Conservation (phyloP, 1,140 invertebrate species). For the Globodera ellingtonae region DNA sequence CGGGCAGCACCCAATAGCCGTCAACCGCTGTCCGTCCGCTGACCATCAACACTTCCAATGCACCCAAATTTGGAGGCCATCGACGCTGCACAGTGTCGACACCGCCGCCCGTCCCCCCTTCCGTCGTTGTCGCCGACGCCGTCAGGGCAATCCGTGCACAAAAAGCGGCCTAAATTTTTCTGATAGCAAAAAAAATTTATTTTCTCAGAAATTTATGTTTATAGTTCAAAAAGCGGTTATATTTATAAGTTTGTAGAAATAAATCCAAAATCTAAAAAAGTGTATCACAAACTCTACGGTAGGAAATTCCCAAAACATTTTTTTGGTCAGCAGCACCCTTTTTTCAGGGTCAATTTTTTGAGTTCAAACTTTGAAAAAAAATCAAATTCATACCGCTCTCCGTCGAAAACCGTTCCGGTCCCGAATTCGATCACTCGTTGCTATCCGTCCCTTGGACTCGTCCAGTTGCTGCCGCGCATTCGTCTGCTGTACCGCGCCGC, state of each 20-base stretch:
- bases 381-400: slow-evolving; percentile 7
- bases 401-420: slow-evolving; percentile 23
- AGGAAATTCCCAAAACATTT: too few species aligned
- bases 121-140: too few species aligned
- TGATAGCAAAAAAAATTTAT: too few species aligned
- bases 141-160: slow-evolving; percentile 14
- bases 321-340: too few species aligned
- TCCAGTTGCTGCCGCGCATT: too few species aligned
- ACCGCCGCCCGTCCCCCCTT: not conserved
- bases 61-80: slow-evolving; percentile 14
- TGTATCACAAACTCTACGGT: too few species aligned
- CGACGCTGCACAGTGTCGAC: not conserved
- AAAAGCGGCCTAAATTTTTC: slow-evolving; percentile 16
- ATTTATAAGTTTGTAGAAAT: too few species aligned
- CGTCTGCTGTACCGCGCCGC: too few species aligned
- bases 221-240: too few species aligned
- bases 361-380: not conserved
- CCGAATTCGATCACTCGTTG: slow-evolving; percentile 20
- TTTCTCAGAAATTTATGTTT: too few species aligned
- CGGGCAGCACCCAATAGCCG: slow-evolving; percentile 24
- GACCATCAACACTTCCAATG: slow-evolving; percentile 28
- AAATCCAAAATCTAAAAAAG: too few species aligned
- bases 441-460: too few species aligned
- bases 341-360: not conserved
- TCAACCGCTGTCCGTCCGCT: slow-evolving; percentile 21